Conservation (phyloP, 2,113 vertebrate genomes). For the Serranochromis macrocephalus region DNA sequence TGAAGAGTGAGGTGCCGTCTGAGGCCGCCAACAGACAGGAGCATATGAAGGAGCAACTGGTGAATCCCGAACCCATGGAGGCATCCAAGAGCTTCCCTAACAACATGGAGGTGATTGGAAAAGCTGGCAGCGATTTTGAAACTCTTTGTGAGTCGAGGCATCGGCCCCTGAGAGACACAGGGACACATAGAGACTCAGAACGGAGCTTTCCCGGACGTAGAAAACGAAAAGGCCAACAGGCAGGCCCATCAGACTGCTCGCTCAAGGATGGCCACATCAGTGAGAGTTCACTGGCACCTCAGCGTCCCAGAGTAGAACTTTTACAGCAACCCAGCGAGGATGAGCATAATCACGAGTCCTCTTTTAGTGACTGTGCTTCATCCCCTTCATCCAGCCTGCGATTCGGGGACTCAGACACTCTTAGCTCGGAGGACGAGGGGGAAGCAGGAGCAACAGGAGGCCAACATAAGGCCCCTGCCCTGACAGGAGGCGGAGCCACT, state of each 20-base stretch:
- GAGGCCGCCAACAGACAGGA: constrained; percentile 89
- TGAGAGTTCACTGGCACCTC: constrained; percentile 57
- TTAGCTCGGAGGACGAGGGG: constrained; percentile 91
- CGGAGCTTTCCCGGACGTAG: constrained; percentile 82
- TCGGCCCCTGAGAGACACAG: constrained; percentile 73
- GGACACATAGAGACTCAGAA: constrained; percentile 81
- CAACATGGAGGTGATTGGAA: constrained; percentile 92
- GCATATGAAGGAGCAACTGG: constrained; percentile 90
- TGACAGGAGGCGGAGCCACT: constrained; percentile 43
- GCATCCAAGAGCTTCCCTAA: constrained; percentile 82
- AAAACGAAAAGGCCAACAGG: constrained; percentile 96
- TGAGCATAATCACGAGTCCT: constrained; percentile 84
- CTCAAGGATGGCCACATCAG: constrained; percentile 75
- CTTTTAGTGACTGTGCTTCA: constrained; percentile 94
- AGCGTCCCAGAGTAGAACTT: constrained; percentile 72
- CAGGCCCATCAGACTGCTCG: constrained; percentile 89
- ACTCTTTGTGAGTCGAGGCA: constrained; percentile 78
- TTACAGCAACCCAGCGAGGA: constrained; percentile 83
- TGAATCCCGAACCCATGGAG: constrained; percentile 85
- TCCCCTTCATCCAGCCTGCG: constrained; percentile 93
- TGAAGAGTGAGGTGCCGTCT: constrained; percentile 97
- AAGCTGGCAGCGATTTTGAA: constrained; percentile 88
- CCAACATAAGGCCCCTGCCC: constrained; percentile 54
- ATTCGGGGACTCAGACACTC: constrained; percentile 94
- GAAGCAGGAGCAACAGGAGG: constrained; percentile 61